phyloP scores from a whole-genome alignment of 2,888 invertebrate species.

The Tinea semifulvella region DNA sequence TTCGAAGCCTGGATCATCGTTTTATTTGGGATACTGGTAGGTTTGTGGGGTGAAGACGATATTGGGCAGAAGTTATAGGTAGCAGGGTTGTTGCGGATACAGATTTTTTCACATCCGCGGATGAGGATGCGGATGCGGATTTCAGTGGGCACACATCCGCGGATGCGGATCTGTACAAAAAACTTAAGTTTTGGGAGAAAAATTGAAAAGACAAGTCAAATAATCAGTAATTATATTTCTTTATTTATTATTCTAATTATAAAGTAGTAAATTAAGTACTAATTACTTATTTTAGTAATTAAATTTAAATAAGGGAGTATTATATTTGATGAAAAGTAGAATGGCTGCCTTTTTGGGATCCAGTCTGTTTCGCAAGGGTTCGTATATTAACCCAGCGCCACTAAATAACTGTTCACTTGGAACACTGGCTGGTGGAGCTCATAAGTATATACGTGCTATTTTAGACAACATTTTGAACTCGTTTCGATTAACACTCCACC shows the following conservation, averaged over 20 bases:
- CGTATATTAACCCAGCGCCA: slow-evolving; percentile 20
- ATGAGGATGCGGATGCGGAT: no score
- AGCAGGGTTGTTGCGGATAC: no score
- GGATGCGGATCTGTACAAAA: no score
- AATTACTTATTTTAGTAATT: slow-evolving; percentile 1
- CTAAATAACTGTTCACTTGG: slow-evolving; percentile 22
- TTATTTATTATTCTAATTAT: not conserved
- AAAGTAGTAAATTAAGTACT: not conserved
- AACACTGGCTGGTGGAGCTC: slow-evolving; percentile 22
- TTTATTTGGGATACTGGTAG: no score
- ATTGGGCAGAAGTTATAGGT: no score
- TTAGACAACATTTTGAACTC: slow-evolving; percentile 5
- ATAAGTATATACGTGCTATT: slow-evolving; percentile 15
- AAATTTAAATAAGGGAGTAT: slow-evolving; percentile 7
- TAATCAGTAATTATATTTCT: no score
- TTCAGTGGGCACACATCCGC: no score
- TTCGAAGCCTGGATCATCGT: no score
- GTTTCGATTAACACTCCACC: slow-evolving; percentile 9
- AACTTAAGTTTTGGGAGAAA: no score
- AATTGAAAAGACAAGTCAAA: no score
- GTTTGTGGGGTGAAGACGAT: no score
- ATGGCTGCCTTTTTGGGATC: slow-evolving; percentile 9
- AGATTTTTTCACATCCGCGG: no score
- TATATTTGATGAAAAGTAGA: slow-evolving; percentile 11
- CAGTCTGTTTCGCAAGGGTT: slow-evolving; percentile 16